Conservation (phyloP, 2,888 invertebrate species). For the Melolontha melolontha region DNA sequence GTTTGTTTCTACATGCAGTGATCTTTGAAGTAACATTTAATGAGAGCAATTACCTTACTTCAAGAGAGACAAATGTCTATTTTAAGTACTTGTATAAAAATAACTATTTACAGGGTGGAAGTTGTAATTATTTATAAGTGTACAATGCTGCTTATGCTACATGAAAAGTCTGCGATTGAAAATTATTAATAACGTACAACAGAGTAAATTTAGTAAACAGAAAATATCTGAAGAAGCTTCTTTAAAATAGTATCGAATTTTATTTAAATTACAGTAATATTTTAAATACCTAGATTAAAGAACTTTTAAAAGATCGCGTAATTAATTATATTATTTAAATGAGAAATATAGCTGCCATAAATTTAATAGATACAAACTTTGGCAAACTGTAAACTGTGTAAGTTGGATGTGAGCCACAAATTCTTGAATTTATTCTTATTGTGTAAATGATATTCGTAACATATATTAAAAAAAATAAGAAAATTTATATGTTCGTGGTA, state of each 20-base stretch:
- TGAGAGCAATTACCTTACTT: conserved; percentile 39
- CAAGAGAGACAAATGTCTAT: conserved; percentile 21
- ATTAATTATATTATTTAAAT: neutral
- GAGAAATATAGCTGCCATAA: neutral
- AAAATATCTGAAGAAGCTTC: too few species aligned
- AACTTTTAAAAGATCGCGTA: too few species aligned
- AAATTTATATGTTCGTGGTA: neutral
- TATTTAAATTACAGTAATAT: too few species aligned
- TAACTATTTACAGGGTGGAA: neutral
- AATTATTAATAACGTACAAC: neutral
- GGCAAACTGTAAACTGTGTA: conserved; percentile 5
- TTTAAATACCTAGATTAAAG: too few species aligned
- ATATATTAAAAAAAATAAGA: neutral
- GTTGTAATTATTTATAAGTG: too few species aligned
- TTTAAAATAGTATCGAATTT: too few species aligned
- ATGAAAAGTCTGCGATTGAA: neutral
- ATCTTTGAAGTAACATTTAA: conserved; percentile 22
- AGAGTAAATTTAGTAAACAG: too few species aligned
- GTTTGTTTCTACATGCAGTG: conserved; percentile 1
- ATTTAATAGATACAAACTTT: conserved; percentile 3
- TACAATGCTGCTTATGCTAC: neutral
- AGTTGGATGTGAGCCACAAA: conserved; percentile 28
- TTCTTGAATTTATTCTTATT: conserved; percentile 13
- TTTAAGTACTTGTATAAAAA: conserved; percentile 16
- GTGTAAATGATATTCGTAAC: conserved; percentile 4